Conservation (phyloP, 1,140 invertebrate species). For the Cecropterus lyciades region DNA sequence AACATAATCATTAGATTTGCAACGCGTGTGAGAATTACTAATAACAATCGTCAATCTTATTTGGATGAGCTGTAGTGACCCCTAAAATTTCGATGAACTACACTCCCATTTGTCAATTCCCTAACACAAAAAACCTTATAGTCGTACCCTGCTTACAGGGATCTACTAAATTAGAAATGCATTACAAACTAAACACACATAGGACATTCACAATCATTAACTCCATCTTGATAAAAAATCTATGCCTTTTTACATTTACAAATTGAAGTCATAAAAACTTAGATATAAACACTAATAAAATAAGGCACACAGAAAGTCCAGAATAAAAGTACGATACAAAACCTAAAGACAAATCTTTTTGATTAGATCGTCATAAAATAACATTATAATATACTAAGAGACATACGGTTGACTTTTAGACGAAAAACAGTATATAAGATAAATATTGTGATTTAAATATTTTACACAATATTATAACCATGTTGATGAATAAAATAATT, state of each 20-base stretch:
- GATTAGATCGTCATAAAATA: background rate
- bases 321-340: conserved; percentile 36
- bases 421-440: background rate
- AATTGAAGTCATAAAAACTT: conserved; percentile 35
- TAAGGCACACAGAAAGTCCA: conserved; percentile 62
- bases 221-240: conserved; percentile 34
- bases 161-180: background rate
- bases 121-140: background rate
- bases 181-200: conserved; percentile 39
- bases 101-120: background rate
- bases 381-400: background rate
- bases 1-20: no score
- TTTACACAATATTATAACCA: no score
- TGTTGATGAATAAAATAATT: no score
- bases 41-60: no score
- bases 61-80: no score
- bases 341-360: background rate
- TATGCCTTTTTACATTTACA: conserved; percentile 29
- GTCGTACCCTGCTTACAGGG: background rate
- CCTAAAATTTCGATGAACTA: no score
- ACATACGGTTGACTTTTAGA: background rate
- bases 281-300: conserved; percentile 54
- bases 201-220: conserved; percentile 39
- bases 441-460: no score
- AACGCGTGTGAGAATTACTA: no score